phyloP scores from a whole-genome alignment of 2,888 invertebrate species.

The Andricus curvator region DNA sequence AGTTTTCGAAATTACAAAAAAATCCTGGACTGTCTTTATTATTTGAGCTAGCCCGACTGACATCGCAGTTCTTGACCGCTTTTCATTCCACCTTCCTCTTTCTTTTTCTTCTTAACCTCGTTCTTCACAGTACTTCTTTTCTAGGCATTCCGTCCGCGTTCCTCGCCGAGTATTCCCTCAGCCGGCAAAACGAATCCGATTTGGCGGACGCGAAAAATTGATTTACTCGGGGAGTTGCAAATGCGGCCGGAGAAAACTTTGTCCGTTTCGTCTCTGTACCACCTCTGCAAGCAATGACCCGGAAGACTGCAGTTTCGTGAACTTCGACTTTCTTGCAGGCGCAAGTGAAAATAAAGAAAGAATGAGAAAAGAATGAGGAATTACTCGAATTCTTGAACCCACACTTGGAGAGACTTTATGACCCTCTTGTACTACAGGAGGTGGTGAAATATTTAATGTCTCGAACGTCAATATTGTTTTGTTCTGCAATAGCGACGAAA shows the following conservation, averaged over 20 bases:
- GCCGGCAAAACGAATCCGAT: slow-evolving; percentile 58
- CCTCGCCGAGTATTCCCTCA: slow-evolving; percentile 50
- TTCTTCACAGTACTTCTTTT: slow-evolving; percentile 26
- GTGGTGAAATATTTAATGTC: slow-evolving; percentile 33
- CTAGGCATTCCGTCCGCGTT: slow-evolving; percentile 41
- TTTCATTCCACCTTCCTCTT: neutral
- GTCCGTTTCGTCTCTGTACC: slow-evolving; percentile 39
- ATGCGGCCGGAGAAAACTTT: slow-evolving; percentile 51
- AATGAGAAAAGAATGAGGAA: neutral
- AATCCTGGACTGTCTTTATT: too few relatives aligned
- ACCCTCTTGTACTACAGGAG: neutral
- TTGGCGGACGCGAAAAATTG: slow-evolving; percentile 61
- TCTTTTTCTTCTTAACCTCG: slow-evolving; percentile 1
- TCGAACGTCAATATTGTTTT: slow-evolving; percentile 27
- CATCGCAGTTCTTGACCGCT: neutral
- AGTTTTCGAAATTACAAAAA: too few relatives aligned
- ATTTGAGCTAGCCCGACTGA: neutral
- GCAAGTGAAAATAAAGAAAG: slow-evolving; percentile 6
- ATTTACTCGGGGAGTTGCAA: slow-evolving; percentile 62
- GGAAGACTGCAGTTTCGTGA: slow-evolving; percentile 57
- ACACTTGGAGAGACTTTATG: neutral
- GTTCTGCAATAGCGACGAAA: neutral
- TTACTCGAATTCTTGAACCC: slow-evolving; percentile 8
- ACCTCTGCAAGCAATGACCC: slow-evolving; percentile 52
- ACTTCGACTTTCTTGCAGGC: slow-evolving; percentile 39